These are phyloP conservation scores for Nephrotoma guestfalica DNA, from an alignment of 2,888 invertebrate genomes.

Conservation along the genomic window DNA sequence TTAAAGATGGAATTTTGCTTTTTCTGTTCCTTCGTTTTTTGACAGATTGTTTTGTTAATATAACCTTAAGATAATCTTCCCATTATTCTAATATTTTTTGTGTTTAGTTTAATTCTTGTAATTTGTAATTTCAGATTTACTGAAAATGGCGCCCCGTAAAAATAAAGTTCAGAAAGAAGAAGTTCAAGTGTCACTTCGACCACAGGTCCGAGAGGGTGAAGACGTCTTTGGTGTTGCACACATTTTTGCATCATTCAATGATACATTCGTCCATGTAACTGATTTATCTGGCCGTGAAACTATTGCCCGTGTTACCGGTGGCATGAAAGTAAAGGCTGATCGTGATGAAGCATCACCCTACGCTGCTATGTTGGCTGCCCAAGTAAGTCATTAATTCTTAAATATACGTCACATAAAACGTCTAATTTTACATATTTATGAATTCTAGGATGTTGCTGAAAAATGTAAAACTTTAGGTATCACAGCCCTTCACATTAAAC, in stretches of 20 bases:
- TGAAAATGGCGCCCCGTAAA: constrained; percentile 88
- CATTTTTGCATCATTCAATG: constrained; percentile 99
- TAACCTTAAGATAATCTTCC: not conserved
- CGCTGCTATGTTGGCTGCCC: constrained; percentile 99
- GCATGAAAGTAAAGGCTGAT: constrained; percentile 99
- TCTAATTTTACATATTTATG: not conserved
- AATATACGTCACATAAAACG: not conserved
- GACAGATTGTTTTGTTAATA: not conserved
- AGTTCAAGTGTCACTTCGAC: constrained; percentile 89
- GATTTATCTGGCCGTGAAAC: constrained; percentile 96
- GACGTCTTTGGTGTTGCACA: constrained; percentile 98
- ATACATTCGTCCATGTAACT: constrained; percentile 99
- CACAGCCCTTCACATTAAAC: constrained; percentile 94
- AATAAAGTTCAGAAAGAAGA: constrained; percentile 95
- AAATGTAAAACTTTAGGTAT: constrained; percentile 95
- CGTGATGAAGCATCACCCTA: constrained; percentile 99
- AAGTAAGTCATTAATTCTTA: constrained; percentile 41
- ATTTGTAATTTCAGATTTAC: not conserved
- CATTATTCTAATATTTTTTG: too few relatives aligned
- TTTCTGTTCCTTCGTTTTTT: not conserved
- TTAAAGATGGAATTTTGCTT: not conserved
- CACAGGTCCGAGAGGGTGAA: constrained; percentile 94
- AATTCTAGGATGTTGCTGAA: constrained; percentile 86
- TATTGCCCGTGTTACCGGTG: constrained; percentile 88
- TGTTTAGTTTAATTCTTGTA: not conserved